phyloP scores from a whole-genome alignment of 2,888 invertebrate species.

The Dryadula phaetusa region DNA sequence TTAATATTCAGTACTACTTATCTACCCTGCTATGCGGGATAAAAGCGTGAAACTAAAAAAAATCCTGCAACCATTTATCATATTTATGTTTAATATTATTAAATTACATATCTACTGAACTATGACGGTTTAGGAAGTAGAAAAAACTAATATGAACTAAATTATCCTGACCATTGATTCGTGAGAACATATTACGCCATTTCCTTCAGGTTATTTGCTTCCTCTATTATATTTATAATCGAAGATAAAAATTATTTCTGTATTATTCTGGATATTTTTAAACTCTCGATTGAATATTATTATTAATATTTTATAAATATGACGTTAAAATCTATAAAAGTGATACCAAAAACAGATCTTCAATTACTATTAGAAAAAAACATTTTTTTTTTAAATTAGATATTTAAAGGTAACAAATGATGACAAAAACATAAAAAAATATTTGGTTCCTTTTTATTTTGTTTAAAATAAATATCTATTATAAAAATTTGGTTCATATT shows the following conservation, averaged over 20 bases:
- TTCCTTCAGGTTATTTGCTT: constrained; percentile 14
- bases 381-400: too few relatives aligned
- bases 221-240: constrained; percentile 15
- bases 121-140: neutral
- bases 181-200: constrained; percentile 27
- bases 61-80: neutral
- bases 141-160: constrained; percentile 12
- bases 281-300: neutral
- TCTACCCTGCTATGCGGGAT: too few relatives aligned
- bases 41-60: too few relatives aligned
- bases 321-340: too few relatives aligned
- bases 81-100: neutral
- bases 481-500: too few relatives aligned
- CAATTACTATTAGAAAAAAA: too few relatives aligned
- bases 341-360: too few relatives aligned
- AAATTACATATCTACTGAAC: constrained; percentile 2
- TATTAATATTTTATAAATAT: neutral
- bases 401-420: too few relatives aligned
- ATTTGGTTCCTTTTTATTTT: too few relatives aligned
- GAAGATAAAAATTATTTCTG: neutral
- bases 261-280: neutral
- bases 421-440: too few relatives aligned
- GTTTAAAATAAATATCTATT: too few relatives aligned
- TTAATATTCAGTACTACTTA: too few relatives aligned
- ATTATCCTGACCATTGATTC: constrained; percentile 34